Evolutionary conservation across 2,113 vertebrate species (phyloP).

Genomic region (Ctenomys sociabilis): DNA sequence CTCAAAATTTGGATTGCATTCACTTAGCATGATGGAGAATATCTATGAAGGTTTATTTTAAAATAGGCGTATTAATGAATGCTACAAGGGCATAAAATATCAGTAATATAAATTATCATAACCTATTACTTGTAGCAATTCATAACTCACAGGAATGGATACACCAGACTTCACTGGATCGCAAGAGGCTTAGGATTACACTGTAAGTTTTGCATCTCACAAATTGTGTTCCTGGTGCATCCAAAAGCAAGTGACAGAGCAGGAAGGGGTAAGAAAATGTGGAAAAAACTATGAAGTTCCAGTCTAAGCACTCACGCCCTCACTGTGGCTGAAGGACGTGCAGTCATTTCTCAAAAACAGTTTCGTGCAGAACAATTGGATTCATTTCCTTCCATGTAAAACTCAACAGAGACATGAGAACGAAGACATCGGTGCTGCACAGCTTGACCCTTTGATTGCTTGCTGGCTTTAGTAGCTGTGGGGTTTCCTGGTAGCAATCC

Average conservation of each 20-base stretch:
- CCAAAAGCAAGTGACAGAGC: background rate
- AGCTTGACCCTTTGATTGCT: background rate
- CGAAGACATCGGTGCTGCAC: background rate
- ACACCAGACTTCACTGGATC: background rate
- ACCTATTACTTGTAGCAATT: background rate
- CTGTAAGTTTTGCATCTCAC: background rate
- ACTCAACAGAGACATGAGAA: background rate
- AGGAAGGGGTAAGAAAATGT: background rate
- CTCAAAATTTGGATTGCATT: constrained; percentile 36
- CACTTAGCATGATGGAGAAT: background rate
- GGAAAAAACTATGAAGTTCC: background rate
- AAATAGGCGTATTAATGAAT: background rate
- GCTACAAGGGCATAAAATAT: background rate
- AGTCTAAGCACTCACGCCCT: background rate
- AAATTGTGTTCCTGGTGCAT: background rate
- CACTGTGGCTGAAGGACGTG: background rate
- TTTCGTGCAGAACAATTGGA: background rate
- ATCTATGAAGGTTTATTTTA: constrained; percentile 34
- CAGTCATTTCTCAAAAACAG: constrained; percentile 8
- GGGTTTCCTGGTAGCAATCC: background rate
- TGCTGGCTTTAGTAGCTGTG: background rate
- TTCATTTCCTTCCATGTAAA: background rate
- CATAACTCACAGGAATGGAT: background rate
- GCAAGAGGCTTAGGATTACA: background rate
- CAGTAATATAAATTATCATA: background rate